A percentile compares a stretch with the other conserved stretches of the same genome.
Evolutionary conservation across 2,888 invertebrate species (phyloP).

Genomic region (Siphonodentalium dalli): DNA sequence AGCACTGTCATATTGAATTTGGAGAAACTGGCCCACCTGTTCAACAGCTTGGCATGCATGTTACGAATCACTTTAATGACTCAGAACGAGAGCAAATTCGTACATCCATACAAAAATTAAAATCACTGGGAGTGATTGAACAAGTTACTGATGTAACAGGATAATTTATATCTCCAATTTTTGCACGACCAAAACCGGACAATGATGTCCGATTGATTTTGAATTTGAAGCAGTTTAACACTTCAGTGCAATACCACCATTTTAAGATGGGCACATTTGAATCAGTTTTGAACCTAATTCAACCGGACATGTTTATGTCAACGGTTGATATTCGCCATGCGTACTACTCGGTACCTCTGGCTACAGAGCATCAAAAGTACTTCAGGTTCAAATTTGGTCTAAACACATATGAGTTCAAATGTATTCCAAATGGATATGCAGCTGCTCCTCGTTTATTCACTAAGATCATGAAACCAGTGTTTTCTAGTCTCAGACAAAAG

Average conservation of each 20-base stretch:
- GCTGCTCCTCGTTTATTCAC: constrained; percentile 23
- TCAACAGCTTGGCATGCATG: not conserved
- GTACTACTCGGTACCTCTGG: constrained; percentile 21
- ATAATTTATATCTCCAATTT: constrained; percentile 14
- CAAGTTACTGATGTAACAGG: not conserved
- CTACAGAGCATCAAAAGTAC: constrained; percentile 16
- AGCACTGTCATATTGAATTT: constrained; percentile 19
- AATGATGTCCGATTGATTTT: constrained; percentile 17
- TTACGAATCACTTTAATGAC: constrained; percentile 6
- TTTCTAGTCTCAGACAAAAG: constrained; percentile 14
- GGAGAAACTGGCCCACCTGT: not conserved
- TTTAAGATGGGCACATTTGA: constrained; percentile 23
- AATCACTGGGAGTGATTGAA: constrained; percentile 2
- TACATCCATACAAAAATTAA: constrained; percentile 13
- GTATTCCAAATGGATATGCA: constrained; percentile 21
- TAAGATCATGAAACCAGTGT: constrained; percentile 27
- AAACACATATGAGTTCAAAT: constrained; percentile 21
- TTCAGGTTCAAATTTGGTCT: constrained; percentile 22
- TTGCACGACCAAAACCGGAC: constrained; percentile 15
- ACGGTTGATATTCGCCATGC: constrained; percentile 22
- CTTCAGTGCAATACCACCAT: constrained; percentile 8
- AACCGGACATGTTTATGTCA: constrained; percentile 5
- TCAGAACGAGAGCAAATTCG: constrained; percentile 2
- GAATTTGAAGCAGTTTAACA: constrained; percentile 17
- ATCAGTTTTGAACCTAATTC: constrained; percentile 4